Percentiles rank a stretch among this genome's conserved stretches.
Conservation (phyloP, 2,113 vertebrate genomes). For the Chaetops frenatus region DNA sequence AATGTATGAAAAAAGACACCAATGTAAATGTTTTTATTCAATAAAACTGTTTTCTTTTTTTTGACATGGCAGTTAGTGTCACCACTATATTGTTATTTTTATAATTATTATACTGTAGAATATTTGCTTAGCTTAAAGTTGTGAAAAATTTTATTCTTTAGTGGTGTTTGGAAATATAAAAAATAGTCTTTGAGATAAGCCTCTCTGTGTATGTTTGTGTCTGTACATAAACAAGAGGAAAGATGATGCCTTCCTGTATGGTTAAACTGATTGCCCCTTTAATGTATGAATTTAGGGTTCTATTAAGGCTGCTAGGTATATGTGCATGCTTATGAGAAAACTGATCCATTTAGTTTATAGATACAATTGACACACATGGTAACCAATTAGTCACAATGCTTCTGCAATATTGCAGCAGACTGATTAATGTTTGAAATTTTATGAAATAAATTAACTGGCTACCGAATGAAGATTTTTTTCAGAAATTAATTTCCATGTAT, state of each 20-base stretch:
- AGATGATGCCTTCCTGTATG: neutral
- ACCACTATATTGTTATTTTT: neutral
- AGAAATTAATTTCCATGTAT: conserved; percentile 3
- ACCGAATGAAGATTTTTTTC: neutral
- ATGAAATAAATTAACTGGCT: neutral
- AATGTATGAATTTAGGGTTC: neutral
- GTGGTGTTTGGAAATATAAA: neutral
- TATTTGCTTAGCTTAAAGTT: neutral
- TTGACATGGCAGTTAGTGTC: neutral
- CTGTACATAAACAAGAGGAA: neutral
- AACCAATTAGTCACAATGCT: neutral
- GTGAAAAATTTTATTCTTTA: neutral
- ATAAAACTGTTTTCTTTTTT: neutral
- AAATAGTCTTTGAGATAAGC: neutral
- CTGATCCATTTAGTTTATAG: neutral
- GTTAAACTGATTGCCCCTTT: neutral
- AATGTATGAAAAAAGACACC: neutral
- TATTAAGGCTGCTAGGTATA: neutral
- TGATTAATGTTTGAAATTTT: neutral
- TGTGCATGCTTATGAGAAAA: neutral
- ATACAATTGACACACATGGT: neutral
- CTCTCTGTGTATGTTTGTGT: neutral
- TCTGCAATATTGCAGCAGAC: neutral
- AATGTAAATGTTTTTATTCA: neutral
- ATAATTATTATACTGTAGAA: neutral